These are phyloP conservation scores for Chaunax sp. DNA, from an alignment of 2,797 vertebrate species.

Conservation along the genomic window DNA sequence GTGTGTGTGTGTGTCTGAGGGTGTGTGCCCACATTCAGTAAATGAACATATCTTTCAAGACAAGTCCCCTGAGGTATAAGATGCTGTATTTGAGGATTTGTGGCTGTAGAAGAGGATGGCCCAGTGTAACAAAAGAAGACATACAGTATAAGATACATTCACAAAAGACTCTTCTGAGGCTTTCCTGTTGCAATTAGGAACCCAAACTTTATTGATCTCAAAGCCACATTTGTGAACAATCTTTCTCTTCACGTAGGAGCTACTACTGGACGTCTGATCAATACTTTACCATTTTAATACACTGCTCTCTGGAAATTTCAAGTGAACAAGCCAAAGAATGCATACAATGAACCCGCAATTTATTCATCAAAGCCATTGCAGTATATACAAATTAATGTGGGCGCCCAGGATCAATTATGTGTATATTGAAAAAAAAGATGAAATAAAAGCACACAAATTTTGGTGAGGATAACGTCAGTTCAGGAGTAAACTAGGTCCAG, in stretches of 20 bases:
- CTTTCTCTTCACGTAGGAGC: conserved; percentile 16
- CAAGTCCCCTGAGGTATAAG: conserved; percentile 8
- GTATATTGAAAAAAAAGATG: neutral
- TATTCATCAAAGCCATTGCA: conserved; percentile 13
- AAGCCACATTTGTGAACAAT: conserved; percentile 17
- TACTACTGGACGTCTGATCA: conserved; percentile 17
- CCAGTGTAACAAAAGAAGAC: conserved; percentile 10
- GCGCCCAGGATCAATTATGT: neutral
- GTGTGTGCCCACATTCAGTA: conserved; percentile 22
- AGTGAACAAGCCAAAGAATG: neutral
- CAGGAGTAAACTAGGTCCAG: conserved; percentile 49
- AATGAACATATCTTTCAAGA: conserved; percentile 40
- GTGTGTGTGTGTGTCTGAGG: neutral
- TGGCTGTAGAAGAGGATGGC: neutral
- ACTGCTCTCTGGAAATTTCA: conserved; percentile 6
- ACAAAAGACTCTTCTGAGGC: neutral
- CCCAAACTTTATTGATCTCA: conserved; percentile 21
- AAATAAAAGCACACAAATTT: conserved; percentile 2
- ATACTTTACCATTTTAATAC: conserved; percentile 2
- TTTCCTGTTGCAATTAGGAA: conserved; percentile 11
- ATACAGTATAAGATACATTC: conserved; percentile 4
- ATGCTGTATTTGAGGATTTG: neutral
- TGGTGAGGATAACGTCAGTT: conserved; percentile 38
- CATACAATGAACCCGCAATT: neutral
- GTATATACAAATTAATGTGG: conserved; percentile 11